Evolutionary conservation across 2,888 invertebrate species (phyloP).

Genomic region (Linyphia triangularis): DNA sequence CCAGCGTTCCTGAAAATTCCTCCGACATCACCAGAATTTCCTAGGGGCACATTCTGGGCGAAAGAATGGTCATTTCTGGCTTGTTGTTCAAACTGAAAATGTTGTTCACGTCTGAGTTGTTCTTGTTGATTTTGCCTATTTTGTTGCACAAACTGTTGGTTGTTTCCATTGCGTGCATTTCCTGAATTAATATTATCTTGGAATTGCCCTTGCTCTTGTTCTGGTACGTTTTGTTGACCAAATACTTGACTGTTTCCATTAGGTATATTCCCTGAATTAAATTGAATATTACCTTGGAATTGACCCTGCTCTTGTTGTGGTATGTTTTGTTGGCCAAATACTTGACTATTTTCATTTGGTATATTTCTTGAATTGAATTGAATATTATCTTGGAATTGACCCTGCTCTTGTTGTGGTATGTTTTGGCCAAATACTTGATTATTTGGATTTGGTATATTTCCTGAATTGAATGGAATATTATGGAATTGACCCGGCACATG

Average conservation of each 20-base stretch:
- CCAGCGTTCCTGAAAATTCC: neutral
- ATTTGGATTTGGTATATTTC: neutral
- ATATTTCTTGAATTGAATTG: neutral
- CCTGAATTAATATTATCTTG: neutral
- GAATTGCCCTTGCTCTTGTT: neutral
- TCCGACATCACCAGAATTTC: neutral
- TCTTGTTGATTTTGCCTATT: neutral
- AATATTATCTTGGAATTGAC: neutral
- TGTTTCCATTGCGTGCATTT: neutral
- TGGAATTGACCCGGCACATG: neutral
- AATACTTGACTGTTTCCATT: neutral
- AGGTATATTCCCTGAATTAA: neutral
- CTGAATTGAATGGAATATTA: neutral
- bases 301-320: neutral
- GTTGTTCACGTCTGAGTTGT: neutral
- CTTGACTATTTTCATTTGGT: neutral
- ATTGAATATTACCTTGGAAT: neutral
- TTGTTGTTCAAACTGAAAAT: neutral
- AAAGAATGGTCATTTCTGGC: neutral
- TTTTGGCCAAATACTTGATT: neutral
- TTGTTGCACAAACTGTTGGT: constrained; percentile 1
- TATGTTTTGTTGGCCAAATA: neutral
- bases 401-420: neutral
- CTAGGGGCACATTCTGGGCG: neutral
- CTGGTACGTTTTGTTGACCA: neutral